Evolutionary conservation across 2,797 vertebrate species (phyloP).

Genomic region (Aphelocoma californica): DNA sequence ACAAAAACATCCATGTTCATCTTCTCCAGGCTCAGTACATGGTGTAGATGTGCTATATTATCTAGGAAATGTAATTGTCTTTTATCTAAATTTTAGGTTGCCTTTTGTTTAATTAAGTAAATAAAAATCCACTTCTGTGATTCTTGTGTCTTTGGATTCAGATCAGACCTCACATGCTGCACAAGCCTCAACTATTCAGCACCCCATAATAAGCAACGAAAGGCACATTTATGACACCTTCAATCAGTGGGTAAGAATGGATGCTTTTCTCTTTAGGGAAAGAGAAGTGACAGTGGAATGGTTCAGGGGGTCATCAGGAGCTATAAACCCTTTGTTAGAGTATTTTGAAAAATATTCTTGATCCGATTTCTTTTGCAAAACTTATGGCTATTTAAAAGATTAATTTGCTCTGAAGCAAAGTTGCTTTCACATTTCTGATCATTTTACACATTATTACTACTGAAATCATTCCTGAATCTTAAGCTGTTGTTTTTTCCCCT

Average conservation of each 20-base stretch:
- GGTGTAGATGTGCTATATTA: neutral
- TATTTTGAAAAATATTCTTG: neutral
- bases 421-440: neutral
- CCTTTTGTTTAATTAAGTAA: conserved; percentile 17
- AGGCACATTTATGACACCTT: conserved; percentile 84
- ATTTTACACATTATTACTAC: neutral
- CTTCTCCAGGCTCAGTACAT: neutral
- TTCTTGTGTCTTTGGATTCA: conserved; percentile 50
- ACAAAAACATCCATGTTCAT: neutral
- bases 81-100: neutral
- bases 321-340: neutral
- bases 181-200: conserved; percentile 32
- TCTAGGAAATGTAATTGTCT: neutral
- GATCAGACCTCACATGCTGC: conserved; percentile 53
- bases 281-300: neutral
- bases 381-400: neutral
- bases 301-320: neutral
- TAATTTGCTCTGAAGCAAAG: neutral
- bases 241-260: conserved; percentile 91
- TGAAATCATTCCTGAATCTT: neutral
- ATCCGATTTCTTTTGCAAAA: neutral
- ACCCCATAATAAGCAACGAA: conserved; percentile 70
- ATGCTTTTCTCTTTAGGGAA: neutral
- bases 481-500: neutral
- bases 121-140: conserved; percentile 17